Percentiles rank a stretch among this genome's conserved stretches.
phyloP scores from a whole-genome alignment of 2,113 vertebrate genomes.

The Prionailurus viverrinus region DNA sequence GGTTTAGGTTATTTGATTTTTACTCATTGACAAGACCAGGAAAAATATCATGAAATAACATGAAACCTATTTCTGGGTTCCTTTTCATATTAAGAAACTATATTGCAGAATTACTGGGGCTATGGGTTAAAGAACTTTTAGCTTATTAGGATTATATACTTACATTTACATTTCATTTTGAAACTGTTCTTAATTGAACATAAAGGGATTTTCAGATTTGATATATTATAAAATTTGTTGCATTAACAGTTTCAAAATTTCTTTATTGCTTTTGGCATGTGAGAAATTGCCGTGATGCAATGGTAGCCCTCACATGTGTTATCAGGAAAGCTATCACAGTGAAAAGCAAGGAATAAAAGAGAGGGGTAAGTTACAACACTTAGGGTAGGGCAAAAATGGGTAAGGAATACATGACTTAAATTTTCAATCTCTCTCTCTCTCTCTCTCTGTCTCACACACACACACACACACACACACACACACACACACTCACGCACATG shows the following conservation, averaged over 20 bases:
- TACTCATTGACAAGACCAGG: background rate
- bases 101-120: background rate
- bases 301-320: background rate
- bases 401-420: background rate
- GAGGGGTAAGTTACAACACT: background rate
- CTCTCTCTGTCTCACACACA: background rate
- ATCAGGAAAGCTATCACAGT: background rate
- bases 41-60: background rate
- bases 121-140: background rate
- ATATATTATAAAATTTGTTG: background rate
- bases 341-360: background rate
- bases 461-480: background rate
- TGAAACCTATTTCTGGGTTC: background rate
- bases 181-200: background rate
- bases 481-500: background rate
- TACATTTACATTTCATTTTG: background rate
- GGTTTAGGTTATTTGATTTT: background rate
- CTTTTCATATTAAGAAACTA: background rate
- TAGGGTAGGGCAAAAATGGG: background rate
- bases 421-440: background rate
- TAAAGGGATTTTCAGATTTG: background rate
- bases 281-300: background rate
- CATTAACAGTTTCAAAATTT: background rate
- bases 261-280: background rate
- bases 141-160: background rate